Conservation (phyloP, 2,113 vertebrate genomes). For the Conger conger region DNA sequence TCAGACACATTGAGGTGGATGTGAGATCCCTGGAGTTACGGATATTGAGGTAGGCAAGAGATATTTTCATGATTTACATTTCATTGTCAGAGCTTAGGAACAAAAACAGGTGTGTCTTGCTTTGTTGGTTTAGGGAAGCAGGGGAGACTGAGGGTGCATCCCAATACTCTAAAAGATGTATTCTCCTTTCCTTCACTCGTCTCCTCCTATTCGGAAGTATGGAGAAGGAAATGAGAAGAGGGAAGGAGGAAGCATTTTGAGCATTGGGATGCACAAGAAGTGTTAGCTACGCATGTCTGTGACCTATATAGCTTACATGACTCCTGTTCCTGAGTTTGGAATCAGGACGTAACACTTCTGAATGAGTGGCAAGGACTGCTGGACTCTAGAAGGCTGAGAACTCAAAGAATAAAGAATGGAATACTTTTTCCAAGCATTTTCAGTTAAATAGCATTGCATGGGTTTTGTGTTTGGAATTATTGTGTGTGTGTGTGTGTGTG, state of each 20-base stretch:
- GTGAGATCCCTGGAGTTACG: background rate
- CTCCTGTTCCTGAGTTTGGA: background rate
- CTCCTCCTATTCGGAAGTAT: too few species aligned
- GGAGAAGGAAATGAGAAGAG: too few species aligned
- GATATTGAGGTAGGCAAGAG: background rate
- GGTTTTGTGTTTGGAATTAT: background rate
- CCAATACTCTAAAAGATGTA: too few species aligned
- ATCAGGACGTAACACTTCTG: background rate
- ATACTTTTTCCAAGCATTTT: background rate
- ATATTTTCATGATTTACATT: constrained; percentile 4
- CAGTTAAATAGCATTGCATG: background rate
- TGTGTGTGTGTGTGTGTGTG: background rate
- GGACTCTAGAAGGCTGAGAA: background rate
- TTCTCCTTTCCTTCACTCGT: too few species aligned
- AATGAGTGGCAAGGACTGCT: background rate
- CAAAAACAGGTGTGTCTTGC: background rate
- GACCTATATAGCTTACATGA: background rate
- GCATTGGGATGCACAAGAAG: too few species aligned
- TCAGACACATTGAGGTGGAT: background rate
- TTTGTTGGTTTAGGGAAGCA: background rate
- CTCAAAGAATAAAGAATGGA: constrained; percentile 10
- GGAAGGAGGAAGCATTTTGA: too few species aligned
- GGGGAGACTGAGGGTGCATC: background rate
- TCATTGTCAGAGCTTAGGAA: constrained; percentile 13
- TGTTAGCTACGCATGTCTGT: too few species aligned